Evolutionary conservation across 2,113 vertebrate genomes (phyloP).

Genomic region (Natator depressus): DNA sequence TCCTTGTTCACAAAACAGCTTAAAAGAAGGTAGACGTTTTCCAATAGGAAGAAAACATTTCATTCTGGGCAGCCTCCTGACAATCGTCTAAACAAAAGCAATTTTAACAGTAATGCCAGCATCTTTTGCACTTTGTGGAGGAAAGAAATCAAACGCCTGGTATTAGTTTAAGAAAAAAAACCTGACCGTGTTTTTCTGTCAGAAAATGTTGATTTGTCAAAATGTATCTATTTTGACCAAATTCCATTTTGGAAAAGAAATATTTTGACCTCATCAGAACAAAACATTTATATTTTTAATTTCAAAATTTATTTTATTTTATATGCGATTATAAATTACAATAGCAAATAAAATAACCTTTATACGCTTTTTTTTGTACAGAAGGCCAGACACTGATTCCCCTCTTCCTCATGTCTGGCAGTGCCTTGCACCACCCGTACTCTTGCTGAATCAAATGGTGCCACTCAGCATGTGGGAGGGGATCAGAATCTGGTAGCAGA

Average conservation of each 20-base stretch:
- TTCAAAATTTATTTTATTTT: not conserved
- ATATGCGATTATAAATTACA: not conserved
- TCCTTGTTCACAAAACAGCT: not conserved
- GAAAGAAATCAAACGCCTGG: fast-evolving
- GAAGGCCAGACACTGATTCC: not conserved
- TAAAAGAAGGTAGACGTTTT: not conserved
- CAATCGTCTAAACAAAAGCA: not conserved
- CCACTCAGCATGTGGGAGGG: not conserved
- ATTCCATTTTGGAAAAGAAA: not conserved
- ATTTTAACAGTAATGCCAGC: fast-evolving
- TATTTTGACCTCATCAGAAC: not conserved
- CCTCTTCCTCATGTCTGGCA: not conserved
- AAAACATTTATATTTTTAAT: not conserved
- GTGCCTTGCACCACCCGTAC: not conserved
- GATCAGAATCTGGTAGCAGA: not conserved
- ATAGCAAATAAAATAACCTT: too few species aligned
- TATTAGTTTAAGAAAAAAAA: not conserved
- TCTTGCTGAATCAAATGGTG: not conserved
- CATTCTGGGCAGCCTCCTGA: not conserved
- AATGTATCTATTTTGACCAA: not conserved
- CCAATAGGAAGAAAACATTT: not conserved
- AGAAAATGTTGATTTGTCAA: not conserved
- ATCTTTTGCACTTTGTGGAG: fast-evolving
- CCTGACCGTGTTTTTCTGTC: not conserved
- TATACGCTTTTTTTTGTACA: not conserved